Base-by-base conservation (phyloP, 2,888 invertebrate species). In the Portevinia maculata region DNA sequence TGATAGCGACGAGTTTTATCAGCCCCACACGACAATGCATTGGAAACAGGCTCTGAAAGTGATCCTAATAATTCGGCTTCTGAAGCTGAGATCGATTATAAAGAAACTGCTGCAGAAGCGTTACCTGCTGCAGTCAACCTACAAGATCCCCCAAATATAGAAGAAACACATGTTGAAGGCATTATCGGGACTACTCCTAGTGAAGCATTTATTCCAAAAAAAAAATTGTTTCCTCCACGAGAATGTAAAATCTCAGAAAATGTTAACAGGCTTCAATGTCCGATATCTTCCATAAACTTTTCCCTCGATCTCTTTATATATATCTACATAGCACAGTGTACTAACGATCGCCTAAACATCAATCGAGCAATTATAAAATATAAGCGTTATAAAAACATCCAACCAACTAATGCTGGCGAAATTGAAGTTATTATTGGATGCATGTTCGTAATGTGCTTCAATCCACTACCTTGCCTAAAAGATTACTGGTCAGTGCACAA, bases 121-220 rank as follows among this genome's bases (percentile, higher is more conserved):
- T n/a, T n/a, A n/a, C n/a, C n/a, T n/a, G n/a, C n/a, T 8, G 46
- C 1, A 7, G 21, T 19, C 8, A 19, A 46, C 19, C 19, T 46
- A 46, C 46, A 19, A 19, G 46, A 46, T 46, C 21, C 8, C 3
- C 21, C 21, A 46, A 46, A 24, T 8, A 46, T n/a, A 21, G 19
- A 19, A 46, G 19, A 6, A 19, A 19, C 21, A 21, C 46, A 46
- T 21, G 21, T 8, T 46, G 46, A 46, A 21, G 46, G 46, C 11
- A 11, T 46, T 21, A 11, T 46, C 46, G 19, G 19, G 46, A 46
- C 46, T 46, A 46, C 21, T 21, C 46, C 46, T 21, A 11, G 21
- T 46, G 5, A 21, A 46, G 46, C 46, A 46, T 46, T 46, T 9
- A 46, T 7, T 46, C 19, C 21, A 21, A 46, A 21, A 46, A 46